A percentile compares a stretch with the other conserved stretches of the same genome.
Evolutionary conservation across 2,113 vertebrate species (phyloP).

Genomic region (Alosa alosa): DNA sequence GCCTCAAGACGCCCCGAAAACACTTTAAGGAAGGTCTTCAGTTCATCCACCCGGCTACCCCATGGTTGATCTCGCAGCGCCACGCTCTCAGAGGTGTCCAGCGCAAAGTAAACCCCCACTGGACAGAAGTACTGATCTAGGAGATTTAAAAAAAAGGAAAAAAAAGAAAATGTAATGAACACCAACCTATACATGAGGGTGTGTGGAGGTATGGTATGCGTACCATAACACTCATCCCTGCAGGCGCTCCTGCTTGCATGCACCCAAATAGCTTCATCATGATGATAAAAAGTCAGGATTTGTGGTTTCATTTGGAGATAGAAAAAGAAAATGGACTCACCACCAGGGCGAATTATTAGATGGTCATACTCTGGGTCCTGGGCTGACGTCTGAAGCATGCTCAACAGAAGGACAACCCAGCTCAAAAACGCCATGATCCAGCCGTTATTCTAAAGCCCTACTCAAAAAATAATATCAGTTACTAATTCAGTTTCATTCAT

Average conservation of each 20-base stretch:
- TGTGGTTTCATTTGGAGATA: not conserved
- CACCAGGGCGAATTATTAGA: not conserved
- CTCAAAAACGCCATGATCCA: slow-evolving; percentile 17
- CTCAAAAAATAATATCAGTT: not conserved
- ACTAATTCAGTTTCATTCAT: too few species aligned
- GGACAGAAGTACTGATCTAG: slow-evolving; percentile 26
- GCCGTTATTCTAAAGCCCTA: not conserved
- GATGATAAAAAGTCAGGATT: not conserved
- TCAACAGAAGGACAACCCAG: slow-evolving; percentile 17
- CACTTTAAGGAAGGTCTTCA: slow-evolving; percentile 34
- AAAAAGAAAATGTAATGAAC: not conserved
- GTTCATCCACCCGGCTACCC: slow-evolving; percentile 39
- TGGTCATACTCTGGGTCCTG: slow-evolving; percentile 20
- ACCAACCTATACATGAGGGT: too few species aligned
- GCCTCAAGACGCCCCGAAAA: slow-evolving; percentile 35
- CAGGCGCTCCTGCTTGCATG: too few species aligned
- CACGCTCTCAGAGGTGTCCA: slow-evolving; percentile 46
- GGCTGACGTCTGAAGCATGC: slow-evolving; percentile 20
- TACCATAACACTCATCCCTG: too few species aligned
- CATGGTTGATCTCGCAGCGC: slow-evolving; percentile 36
- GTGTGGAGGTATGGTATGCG: too few species aligned
- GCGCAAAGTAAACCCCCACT: slow-evolving; percentile 45
- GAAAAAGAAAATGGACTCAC: not conserved
- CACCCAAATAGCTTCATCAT: too few species aligned
- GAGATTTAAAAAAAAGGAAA: not conserved